phyloP scores from a whole-genome alignment of 2,113 vertebrate species.

The Galbula dea region DNA sequence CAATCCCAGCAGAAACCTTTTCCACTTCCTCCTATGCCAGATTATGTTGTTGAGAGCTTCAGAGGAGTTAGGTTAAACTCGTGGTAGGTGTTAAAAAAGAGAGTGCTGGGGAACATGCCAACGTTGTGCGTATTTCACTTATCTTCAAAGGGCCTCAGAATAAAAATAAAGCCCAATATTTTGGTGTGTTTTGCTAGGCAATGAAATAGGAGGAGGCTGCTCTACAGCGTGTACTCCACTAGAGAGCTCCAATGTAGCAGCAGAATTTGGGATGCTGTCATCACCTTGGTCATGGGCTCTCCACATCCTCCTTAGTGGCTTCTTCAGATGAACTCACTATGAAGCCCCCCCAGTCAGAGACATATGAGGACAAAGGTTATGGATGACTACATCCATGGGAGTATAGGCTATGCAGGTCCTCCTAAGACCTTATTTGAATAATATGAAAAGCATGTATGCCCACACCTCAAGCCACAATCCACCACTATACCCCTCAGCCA shows the following conservation, averaged over 20 bases:
- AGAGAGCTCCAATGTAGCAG: background rate
- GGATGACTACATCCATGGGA: background rate
- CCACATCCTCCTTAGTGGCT: background rate
- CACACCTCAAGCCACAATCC: background rate
- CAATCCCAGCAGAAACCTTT: background rate
- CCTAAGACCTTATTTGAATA: background rate
- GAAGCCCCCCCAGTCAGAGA: background rate
- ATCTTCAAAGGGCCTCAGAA: background rate
- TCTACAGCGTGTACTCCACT: background rate
- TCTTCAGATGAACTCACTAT: background rate
- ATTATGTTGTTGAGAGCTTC: background rate
- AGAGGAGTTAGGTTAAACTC: background rate
- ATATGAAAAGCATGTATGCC: background rate
- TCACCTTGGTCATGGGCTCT: background rate
- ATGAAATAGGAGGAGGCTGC: background rate
- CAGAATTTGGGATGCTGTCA: background rate
- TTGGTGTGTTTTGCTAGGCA: background rate
- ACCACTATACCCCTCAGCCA: background rate
- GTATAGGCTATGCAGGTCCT: background rate
- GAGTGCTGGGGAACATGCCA: background rate
- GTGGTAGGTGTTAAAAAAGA: background rate
- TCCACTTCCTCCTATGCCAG: background rate
- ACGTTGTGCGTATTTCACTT: background rate
- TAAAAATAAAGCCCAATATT: background rate
- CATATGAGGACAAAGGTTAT: background rate